A percentile compares a stretch with the other conserved stretches of the same genome.
Conservation (phyloP, 2,113 vertebrate species). For the Morone saxatilis region DNA sequence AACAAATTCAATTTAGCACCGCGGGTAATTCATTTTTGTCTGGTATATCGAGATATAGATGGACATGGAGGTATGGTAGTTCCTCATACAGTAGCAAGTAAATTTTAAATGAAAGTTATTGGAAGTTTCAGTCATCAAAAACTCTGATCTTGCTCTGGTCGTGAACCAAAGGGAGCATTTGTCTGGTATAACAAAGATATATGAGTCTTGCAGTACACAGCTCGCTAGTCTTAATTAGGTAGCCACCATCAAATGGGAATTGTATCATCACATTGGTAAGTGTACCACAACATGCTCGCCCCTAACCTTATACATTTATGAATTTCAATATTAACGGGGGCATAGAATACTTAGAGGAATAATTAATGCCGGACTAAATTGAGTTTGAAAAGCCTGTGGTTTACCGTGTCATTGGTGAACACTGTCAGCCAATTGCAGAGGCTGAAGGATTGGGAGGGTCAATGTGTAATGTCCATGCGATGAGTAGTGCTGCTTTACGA, state of each 20-base stretch:
- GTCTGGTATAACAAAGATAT: constrained; percentile 79
- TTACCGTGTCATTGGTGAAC: constrained; percentile 77
- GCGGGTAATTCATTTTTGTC: constrained; percentile 74
- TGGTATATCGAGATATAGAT: constrained; percentile 62
- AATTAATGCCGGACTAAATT: constrained; percentile 83
- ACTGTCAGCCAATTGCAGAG: constrained; percentile 73
- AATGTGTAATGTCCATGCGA: constrained; percentile 80
- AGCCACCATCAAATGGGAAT: constrained; percentile 78
- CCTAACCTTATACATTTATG: constrained; percentile 80
- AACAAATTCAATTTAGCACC: constrained; percentile 73
- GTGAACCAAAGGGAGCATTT: constrained; percentile 69
- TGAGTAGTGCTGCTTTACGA: constrained; percentile 81
- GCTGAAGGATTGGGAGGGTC: constrained; percentile 82
- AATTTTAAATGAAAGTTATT: constrained; percentile 79
- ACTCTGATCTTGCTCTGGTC: constrained; percentile 63
- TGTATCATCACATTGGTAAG: constrained; percentile 77
- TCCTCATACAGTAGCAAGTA: constrained; percentile 48
- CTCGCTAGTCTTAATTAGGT: constrained; percentile 79
- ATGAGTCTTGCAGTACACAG: constrained; percentile 70
- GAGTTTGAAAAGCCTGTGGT: constrained; percentile 83
- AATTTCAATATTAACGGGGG: constrained; percentile 74
- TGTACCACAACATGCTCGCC: constrained; percentile 70
- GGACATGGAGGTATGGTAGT: constrained; percentile 62
- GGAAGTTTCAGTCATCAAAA: constrained; percentile 76
- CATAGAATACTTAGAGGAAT: constrained; percentile 82